These are phyloP conservation scores for Chrysolina americana DNA, from an alignment of 2,888 invertebrate species.

Conservation along the genomic window DNA sequence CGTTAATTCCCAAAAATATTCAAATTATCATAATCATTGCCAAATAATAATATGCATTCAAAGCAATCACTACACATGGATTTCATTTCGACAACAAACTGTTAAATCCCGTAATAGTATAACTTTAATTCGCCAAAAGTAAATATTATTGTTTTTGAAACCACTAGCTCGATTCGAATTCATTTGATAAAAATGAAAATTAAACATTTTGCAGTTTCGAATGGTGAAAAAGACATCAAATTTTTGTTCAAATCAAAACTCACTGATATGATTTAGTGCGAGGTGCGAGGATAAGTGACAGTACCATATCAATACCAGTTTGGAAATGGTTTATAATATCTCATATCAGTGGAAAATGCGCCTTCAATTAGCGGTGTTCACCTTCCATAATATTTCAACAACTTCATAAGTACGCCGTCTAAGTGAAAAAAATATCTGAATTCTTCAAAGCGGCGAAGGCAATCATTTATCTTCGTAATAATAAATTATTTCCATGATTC, in stretches of 20 bases:
- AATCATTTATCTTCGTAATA: slow-evolving; percentile 6
- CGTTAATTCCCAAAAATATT: not conserved
- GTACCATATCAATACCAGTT: too few relatives aligned
- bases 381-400: not conserved
- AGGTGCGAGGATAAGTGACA: too few relatives aligned
- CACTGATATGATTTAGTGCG: too few relatives aligned
- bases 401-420: not conserved
- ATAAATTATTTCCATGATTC: slow-evolving; percentile 21
- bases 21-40: slow-evolving; percentile 4
- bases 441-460: slow-evolving; percentile 1
- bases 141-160: not conserved
- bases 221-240: too few relatives aligned
- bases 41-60: not conserved
- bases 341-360: too few relatives aligned
- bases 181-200: not conserved
- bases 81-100: not conserved
- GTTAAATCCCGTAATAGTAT: not conserved
- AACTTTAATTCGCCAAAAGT: not conserved
- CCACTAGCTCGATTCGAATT: not conserved
- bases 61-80: not conserved
- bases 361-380: too few relatives aligned
- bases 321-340: too few relatives aligned
- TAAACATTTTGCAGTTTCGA: not conserved
- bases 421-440: slow-evolving; percentile 1
- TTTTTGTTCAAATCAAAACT: too few relatives aligned